Evolutionary conservation across 2,113 vertebrate genomes (phyloP).

Genomic region (Barbus barbus): DNA sequence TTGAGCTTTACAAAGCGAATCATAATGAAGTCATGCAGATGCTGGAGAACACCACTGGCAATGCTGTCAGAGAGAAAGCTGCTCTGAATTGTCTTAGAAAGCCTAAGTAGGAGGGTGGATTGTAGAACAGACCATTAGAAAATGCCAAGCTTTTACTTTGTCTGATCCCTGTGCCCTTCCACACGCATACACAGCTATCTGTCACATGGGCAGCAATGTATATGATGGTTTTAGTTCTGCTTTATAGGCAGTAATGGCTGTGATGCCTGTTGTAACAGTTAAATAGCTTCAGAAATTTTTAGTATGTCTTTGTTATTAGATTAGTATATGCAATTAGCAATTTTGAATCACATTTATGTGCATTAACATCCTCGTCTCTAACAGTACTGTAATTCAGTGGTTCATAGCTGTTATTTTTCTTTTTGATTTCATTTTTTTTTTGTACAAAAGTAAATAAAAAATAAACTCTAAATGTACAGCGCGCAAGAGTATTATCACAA

Average conservation of each 20-base stretch:
- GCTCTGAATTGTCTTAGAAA: neutral
- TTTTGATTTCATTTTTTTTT: neutral
- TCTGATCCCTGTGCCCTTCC: neutral
- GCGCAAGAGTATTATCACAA: no score
- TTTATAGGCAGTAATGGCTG: neutral
- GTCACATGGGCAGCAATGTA: neutral
- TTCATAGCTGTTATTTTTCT: neutral
- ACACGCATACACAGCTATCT: neutral
- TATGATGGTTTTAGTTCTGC: neutral
- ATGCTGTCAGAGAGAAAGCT: constrained; percentile 7
- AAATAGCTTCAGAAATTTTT: neutral
- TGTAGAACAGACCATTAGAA: neutral
- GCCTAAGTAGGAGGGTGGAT: neutral
- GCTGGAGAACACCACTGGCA: neutral
- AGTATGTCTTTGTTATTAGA: neutral
- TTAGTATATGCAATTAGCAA: neutral
- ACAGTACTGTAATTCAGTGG: neutral
- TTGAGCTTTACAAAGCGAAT: constrained; percentile 33
- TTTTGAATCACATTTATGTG: neutral
- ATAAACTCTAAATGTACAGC: no score
- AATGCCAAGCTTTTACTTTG: neutral
- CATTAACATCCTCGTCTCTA: neutral
- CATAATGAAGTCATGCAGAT: constrained; percentile 48
- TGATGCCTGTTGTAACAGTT: neutral
- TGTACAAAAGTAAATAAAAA: no score